Conservation (phyloP, 2,888 invertebrate genomes). For the Gastrophysa polygoni region DNA sequence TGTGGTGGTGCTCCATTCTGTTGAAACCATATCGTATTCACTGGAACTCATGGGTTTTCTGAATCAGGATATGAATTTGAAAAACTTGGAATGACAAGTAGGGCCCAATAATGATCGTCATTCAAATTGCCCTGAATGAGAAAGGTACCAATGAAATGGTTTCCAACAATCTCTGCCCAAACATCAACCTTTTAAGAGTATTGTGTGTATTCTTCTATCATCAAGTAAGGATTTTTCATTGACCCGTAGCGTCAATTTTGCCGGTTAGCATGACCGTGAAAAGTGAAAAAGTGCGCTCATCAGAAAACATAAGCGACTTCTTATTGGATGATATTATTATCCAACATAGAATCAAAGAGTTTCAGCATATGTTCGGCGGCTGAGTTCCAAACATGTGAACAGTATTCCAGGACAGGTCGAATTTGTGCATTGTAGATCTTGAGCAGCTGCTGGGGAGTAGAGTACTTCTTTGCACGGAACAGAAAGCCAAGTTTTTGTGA, state of each 20-base stretch:
- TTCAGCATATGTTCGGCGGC: background rate
- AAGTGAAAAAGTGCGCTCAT: background rate
- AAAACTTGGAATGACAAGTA: no score
- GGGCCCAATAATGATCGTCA: conserved; percentile 23
- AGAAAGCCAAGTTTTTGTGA: no score
- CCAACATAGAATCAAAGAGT: no score
- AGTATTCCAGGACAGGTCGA: background rate
- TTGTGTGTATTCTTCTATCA: background rate
- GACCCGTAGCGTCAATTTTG: background rate
- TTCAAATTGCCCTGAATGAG: conserved; percentile 19
- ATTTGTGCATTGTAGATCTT: no score
- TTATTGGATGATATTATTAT: background rate
- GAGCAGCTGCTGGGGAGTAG: no score
- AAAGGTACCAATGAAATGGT: conserved; percentile 17
- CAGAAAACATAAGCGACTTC: background rate
- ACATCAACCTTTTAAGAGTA: conserved; percentile 6
- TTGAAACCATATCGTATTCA: no score
- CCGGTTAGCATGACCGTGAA: background rate
- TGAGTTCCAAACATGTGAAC: background rate
- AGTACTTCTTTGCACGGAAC: no score
- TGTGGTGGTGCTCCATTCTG: no score
- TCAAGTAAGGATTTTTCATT: background rate
- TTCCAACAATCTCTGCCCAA: conserved; percentile 10
- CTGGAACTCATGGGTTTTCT: no score
- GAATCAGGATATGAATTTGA: no score